These are phyloP conservation scores for Alviniconcha strummeri DNA, from an alignment of 2,888 invertebrate species.

Conservation along the genomic window DNA sequence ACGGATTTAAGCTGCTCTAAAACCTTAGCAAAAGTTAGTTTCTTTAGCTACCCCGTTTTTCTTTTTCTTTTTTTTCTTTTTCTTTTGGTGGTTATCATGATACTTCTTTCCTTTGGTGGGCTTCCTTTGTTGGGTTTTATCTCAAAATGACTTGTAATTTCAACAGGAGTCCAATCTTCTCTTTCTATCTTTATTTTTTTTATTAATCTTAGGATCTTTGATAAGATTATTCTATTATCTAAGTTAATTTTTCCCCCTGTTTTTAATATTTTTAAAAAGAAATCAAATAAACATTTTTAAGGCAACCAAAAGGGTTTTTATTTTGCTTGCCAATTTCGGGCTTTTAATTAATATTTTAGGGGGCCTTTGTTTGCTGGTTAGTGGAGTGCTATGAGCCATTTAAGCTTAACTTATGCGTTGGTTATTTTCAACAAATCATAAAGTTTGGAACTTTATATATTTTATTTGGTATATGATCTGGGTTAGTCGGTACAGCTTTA, in stretches of 20 bases:
- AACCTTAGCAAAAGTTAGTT: neutral
- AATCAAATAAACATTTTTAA: neutral
- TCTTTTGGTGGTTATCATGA: neutral
- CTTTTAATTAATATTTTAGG: no score
- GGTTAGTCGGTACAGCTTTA: no score
- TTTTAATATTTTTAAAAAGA: neutral
- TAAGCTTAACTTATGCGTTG: no score
- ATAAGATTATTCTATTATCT: conserved; percentile 36
- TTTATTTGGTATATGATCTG: no score
- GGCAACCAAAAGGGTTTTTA: neutral
- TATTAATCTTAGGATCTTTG: conserved; percentile 4
- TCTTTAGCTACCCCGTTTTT: no score
- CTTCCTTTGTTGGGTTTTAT: conserved; percentile 37
- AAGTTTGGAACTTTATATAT: no score
- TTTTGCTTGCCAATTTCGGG: no score
- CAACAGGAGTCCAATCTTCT: no score
- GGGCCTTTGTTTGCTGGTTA: no score
- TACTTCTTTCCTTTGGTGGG: conserved; percentile 22
- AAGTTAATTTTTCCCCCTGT: conserved; percentile 17
- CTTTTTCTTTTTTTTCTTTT: no score
- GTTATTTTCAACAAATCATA: no score
- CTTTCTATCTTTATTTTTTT: neutral
- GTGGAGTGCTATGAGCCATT: no score
- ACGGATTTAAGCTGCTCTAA: neutral
- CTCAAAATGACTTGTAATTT: conserved; percentile 17